These are phyloP conservation scores for Sarcophilus harrisii DNA, from an alignment of 2,797 vertebrate species.

Conservation along the genomic window DNA sequence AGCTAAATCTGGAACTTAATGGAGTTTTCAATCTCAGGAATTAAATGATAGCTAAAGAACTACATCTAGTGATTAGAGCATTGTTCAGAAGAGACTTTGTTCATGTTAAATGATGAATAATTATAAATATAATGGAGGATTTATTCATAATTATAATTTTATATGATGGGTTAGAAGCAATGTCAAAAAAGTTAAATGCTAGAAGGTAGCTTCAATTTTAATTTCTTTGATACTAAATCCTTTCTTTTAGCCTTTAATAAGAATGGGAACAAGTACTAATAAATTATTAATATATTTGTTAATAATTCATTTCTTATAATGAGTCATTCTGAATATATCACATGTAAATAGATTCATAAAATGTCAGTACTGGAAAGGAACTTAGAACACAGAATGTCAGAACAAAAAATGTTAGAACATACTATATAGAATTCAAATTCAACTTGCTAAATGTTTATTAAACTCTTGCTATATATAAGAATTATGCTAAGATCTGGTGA, in stretches of 20 bases:
- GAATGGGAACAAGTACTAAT: not conserved
- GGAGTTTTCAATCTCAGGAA: not conserved
- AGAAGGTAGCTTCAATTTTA: slow-evolving; percentile 5
- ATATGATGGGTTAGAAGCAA: not conserved
- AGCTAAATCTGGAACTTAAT: not conserved
- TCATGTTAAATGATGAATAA: slow-evolving; percentile 34
- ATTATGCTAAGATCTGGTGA: not conserved
- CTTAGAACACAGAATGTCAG: not conserved
- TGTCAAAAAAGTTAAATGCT: slow-evolving; percentile 30
- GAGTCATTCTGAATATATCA: not conserved
- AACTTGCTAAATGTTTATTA: not conserved
- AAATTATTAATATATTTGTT: not conserved
- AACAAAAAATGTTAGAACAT: not conserved
- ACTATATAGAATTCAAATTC: not conserved
- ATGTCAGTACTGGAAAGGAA: not conserved
- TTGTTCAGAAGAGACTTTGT: slow-evolving; percentile 58
- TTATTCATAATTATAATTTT: slow-evolving; percentile 9
- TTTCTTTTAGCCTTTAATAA: slow-evolving; percentile 26
- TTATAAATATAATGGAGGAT: too few species aligned
- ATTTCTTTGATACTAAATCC: slow-evolving; percentile 38
- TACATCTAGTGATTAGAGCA: slow-evolving; percentile 21
- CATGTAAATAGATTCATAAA: not conserved
- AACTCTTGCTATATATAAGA: not conserved
- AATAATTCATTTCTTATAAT: slow-evolving; percentile 17
- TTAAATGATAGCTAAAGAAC: not conserved